Evolutionary conservation across 2,113 vertebrate species (phyloP).

Genomic region (Cettia cetti): DNA sequence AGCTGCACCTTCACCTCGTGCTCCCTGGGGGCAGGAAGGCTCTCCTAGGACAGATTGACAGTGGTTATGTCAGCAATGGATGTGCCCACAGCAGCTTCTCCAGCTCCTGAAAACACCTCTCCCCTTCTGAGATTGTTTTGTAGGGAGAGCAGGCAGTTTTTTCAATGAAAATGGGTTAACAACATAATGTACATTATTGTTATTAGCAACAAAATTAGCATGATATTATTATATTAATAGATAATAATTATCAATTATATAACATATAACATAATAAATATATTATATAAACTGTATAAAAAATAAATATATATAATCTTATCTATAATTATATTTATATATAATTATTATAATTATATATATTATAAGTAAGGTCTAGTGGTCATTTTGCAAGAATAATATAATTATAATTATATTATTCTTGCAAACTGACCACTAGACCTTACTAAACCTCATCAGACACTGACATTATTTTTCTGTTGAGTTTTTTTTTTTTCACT

Average conservation of each 20-base stretch:
- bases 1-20: slow-evolving; percentile 89
- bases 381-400: too few species aligned
- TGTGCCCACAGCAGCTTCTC: not conserved
- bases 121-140: not conserved
- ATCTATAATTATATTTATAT: too few species aligned
- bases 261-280: too few species aligned
- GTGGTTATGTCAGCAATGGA: not conserved
- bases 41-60: slow-evolving; percentile 73
- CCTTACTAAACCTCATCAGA: not conserved
- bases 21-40: slow-evolving; percentile 62
- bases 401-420: not conserved
- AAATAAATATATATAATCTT: too few species aligned
- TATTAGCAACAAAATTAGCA: not conserved
- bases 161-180: not conserved
- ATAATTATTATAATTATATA: too few species aligned
- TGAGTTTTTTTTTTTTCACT: not conserved
- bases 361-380: too few species aligned
- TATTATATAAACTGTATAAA: too few species aligned
- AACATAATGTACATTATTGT: not conserved
- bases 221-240: not conserved
- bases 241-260: too few species aligned
- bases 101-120: not conserved
- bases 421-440: not conserved
- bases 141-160: not conserved
- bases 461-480: not conserved